Evolutionary conservation across 1,140 invertebrate species (phyloP), one percentile per base, ranked within the genome.

Genomic region (Pemphigus obesinymphae): DNA sequence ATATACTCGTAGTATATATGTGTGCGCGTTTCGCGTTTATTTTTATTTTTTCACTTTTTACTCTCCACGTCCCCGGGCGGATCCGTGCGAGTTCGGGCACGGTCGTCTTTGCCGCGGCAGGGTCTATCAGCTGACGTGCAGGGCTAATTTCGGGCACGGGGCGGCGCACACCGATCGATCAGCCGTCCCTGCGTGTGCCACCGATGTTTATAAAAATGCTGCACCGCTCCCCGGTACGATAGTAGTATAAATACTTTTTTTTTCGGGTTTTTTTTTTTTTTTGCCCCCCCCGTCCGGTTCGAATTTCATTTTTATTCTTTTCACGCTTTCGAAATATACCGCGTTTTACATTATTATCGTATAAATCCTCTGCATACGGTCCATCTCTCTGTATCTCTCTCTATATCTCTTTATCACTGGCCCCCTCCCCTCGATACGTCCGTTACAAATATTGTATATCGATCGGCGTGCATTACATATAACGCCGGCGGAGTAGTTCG

Each of bases 141-240:
- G 50, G 37, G 75, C 75, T 48, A 43, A 80, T 80, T 80, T 43
- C 75, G 53, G 75, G 61, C 55, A n/a, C n/a, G 31, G 53, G 75
- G 75, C 45, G 75, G 34, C n/a, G n/a, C n/a, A n/a, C n/a, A 58
- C 75, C 75, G 75, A 80, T 80, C 75, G 75, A 80, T 80, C 75
- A 43, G 75, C 75, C 29, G 45, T 61, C 34, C 75, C 53, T 43
- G 55, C 34, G 50, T 29, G 75, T 43, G 40, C 29, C n/a, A 31
- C 61, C 75, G 53, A 58, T 76, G 73, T 76, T 76, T 76, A 76
- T 58, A 58, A 76, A 45, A 76, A 76, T 58, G 53, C 50, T 58
- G 34, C 31, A 17, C 23, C 50, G 48, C 73, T 76, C 73, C 29
- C 73, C 31, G 31, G 48, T 1, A 55, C 73, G 73, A 40, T 40